A percentile compares a stretch with the other conserved stretches of the same genome.
Conservation (phyloP, 2,888 invertebrate genomes). For the Stenolophus ochropezus region DNA sequence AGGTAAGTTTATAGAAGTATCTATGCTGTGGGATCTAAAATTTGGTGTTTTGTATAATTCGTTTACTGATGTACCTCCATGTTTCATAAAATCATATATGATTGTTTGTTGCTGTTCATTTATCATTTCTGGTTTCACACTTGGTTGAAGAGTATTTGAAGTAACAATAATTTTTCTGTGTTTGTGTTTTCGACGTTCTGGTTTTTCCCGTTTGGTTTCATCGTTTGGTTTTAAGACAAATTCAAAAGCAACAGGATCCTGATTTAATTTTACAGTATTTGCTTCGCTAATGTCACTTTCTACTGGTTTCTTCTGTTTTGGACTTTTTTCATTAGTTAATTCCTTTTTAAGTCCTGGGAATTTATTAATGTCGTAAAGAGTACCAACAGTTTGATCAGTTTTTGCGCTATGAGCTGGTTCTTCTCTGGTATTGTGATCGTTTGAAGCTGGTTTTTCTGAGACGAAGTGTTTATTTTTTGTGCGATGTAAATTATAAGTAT, state of each 20-base stretch:
- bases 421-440: slow-evolving; percentile 35
- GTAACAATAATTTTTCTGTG: slow-evolving; percentile 48
- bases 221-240: slow-evolving; percentile 18
- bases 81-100: background rate
- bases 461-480: background rate
- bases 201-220: background rate
- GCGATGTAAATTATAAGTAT: background rate
- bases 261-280: slow-evolving; percentile 4
- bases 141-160: slow-evolving; percentile 47
- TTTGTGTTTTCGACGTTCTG: background rate
- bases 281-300: slow-evolving; percentile 4
- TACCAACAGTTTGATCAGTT: background rate
- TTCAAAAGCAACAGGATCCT: slow-evolving; percentile 20
- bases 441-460: background rate
- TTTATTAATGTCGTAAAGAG: background rate
- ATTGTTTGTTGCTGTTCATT: slow-evolving; percentile 41
- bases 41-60: background rate
- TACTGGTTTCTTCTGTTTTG: background rate
- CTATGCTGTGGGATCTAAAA: background rate
- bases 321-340: background rate
- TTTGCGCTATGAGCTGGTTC: background rate
- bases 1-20: background rate
- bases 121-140: slow-evolving; percentile 38
- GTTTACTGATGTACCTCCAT: background rate
- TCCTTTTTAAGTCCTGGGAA: background rate